Percentiles rank a stretch among this genome's conserved stretches.
These are phyloP conservation scores for Rhynchotus rufescens DNA, from an alignment of 2,797 vertebrate genomes.

Conservation along the genomic window DNA sequence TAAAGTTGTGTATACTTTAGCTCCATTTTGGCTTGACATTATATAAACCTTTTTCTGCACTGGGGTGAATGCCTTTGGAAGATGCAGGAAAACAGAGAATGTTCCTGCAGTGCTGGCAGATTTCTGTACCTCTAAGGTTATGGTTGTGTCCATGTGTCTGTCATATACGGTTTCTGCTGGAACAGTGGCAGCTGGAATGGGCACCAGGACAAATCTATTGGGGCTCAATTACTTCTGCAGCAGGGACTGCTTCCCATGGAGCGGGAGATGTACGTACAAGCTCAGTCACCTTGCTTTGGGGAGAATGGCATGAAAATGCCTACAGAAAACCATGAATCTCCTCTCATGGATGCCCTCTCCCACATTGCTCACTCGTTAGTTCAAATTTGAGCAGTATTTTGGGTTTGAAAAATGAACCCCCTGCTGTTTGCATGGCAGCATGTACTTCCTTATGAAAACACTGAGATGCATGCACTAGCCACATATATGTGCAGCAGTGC, in stretches of 20 bases:
- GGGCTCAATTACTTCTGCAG: not conserved
- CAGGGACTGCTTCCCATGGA: not conserved
- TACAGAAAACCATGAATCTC: not conserved
- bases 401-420: not conserved
- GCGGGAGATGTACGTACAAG: not conserved
- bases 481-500: fast-evolving
- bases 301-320: not conserved
- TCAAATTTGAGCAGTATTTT: not conserved
- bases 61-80: not conserved
- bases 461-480: fast-evolving
- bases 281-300: not conserved
- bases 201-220: not conserved
- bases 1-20: not conserved
- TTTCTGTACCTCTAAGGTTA: not conserved
- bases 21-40: not conserved
- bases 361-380: not conserved
- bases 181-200: not conserved
- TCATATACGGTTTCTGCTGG: not conserved
- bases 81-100: not conserved
- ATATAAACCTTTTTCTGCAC: not conserved
- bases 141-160: not conserved
- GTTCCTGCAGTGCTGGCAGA: not conserved
- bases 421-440: not conserved
- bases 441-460: not conserved
- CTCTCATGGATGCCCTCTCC: not conserved